phyloP scores from a whole-genome alignment of 2,888 invertebrate species.

The Lithophane ornitopus region DNA sequence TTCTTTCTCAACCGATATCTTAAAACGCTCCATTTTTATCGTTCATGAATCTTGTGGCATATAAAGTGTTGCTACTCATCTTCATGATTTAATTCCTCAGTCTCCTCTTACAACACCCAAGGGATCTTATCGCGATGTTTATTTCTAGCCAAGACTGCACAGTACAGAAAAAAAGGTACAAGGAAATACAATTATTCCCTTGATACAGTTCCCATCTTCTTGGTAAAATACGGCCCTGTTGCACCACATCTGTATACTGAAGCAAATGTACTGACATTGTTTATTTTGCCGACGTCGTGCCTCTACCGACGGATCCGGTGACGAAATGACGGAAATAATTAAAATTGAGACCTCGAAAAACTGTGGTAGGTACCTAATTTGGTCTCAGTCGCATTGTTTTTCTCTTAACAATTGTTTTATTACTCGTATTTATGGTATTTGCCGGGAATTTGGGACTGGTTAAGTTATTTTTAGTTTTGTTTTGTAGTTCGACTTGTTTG shows the following conservation, averaged over 20 bases:
- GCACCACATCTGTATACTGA: slow-evolving; percentile 24
- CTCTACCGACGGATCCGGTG: slow-evolving; percentile 55
- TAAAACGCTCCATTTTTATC: slow-evolving; percentile 26
- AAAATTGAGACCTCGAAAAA: slow-evolving; percentile 57
- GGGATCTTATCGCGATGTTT: slow-evolving; percentile 42
- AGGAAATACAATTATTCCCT: slow-evolving; percentile 52
- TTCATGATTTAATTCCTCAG: slow-evolving; percentile 52
- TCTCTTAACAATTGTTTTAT: slow-evolving; percentile 21
- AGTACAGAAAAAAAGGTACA: slow-evolving; percentile 47
- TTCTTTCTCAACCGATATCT: slow-evolving; percentile 4
- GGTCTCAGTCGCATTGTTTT: slow-evolving; percentile 21
- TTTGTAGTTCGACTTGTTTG: slow-evolving; percentile 17
- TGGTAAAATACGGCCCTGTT: slow-evolving; percentile 44
- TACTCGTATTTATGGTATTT: slow-evolving; percentile 15
- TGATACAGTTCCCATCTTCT: slow-evolving; percentile 36
- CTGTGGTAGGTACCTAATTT: slow-evolving; percentile 29
- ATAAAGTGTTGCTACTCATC: slow-evolving; percentile 38
- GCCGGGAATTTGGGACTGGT: neutral
- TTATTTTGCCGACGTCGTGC: slow-evolving; percentile 61
- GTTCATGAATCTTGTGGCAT: slow-evolving; percentile 6
- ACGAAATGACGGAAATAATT: slow-evolving; percentile 70
- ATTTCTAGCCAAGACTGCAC: slow-evolving; percentile 40
- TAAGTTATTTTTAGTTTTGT: slow-evolving; percentile 27
- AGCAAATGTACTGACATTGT: slow-evolving; percentile 54
- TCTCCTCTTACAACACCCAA: slow-evolving; percentile 34